Percentiles rank a stretch among this genome's conserved stretches.
These are phyloP conservation scores for Peromyscus melanophrys DNA, from an alignment of 2,797 vertebrate species.

Conservation along the genomic window DNA sequence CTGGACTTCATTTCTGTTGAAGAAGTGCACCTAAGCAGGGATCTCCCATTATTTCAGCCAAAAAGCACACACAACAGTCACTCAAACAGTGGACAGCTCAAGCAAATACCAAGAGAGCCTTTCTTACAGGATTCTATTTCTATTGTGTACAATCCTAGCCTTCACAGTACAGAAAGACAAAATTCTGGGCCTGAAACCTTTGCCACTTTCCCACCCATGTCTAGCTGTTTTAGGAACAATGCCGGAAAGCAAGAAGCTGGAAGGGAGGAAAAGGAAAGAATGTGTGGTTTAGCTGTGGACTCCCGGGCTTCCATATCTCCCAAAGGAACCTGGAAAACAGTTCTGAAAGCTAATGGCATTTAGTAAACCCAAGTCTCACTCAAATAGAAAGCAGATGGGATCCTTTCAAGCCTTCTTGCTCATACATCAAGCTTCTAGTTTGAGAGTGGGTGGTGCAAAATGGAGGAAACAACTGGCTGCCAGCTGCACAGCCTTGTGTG, in stretches of 20 bases:
- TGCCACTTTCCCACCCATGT: background rate
- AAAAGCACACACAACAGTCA: slow-evolving; percentile 12
- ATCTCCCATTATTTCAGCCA: background rate
- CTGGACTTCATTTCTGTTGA: slow-evolving; percentile 36
- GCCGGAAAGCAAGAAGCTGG: slow-evolving; percentile 50
- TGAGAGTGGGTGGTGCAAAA: slow-evolving; percentile 51
- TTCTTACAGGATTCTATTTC: slow-evolving; percentile 32
- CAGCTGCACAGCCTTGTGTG: slow-evolving; percentile 65
- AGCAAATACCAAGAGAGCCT: slow-evolving; percentile 22
- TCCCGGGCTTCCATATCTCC: slow-evolving; percentile 31
- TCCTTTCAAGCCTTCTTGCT: slow-evolving; percentile 66
- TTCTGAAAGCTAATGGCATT: slow-evolving; percentile 43
- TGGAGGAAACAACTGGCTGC: slow-evolving; percentile 57
- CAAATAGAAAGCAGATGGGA: slow-evolving; percentile 68
- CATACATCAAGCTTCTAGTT: slow-evolving; percentile 54
- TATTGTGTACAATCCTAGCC: background rate
- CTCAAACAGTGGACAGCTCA: background rate
- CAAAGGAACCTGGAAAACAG: slow-evolving; percentile 58
- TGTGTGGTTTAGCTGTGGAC: background rate
- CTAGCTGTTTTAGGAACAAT: background rate
- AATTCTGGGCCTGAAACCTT: slow-evolving; percentile 42
- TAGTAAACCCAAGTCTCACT: slow-evolving; percentile 51
- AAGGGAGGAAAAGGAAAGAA: slow-evolving; percentile 61
- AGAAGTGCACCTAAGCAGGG: slow-evolving; percentile 25
- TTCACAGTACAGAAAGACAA: slow-evolving; percentile 4